Conservation (phyloP, 1,140 invertebrate genomes). For the Nasonia giraulti region DNA sequence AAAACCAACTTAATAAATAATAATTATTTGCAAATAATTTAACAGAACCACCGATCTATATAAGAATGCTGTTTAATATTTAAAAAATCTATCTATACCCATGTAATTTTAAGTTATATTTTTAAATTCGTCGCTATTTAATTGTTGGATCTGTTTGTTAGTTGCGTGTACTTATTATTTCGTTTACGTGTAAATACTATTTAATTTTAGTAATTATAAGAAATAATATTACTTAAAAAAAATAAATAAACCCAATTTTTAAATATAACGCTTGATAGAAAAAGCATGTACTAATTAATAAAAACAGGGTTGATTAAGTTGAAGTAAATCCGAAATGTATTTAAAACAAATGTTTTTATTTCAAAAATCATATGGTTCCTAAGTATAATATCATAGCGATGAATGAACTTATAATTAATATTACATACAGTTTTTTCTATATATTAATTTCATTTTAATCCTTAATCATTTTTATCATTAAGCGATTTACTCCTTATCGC, state of each 20-base stretch:
- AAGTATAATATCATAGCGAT: conserved; percentile 69
- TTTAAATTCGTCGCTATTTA: too few relatives aligned
- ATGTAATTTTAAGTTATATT: too few relatives aligned
- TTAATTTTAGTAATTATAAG: neutral
- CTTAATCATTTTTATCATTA: conserved; percentile 61
- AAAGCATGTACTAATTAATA: neutral
- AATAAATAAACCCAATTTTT: neutral
- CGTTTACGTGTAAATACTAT: neutral
- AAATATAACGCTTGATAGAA: neutral
- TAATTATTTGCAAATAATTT: conserved; percentile 7
- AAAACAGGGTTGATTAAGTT: neutral
- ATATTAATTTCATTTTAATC: conserved; percentile 72
- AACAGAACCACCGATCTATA: neutral
- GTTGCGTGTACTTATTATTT: too few relatives aligned
- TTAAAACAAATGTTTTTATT: conserved; percentile 74
- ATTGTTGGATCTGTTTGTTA: too few relatives aligned
- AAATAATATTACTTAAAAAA: neutral
- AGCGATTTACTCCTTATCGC: conserved; percentile 67
- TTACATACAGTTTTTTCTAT: conserved; percentile 71
- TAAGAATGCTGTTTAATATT: too few relatives aligned
- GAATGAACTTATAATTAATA: conserved; percentile 66
- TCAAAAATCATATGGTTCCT: conserved; percentile 72
- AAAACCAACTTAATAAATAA: conserved; percentile 14
- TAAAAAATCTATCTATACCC: too few relatives aligned
- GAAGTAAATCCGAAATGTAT: conserved; percentile 49